Base-by-base conservation (phyloP, 2,888 invertebrate genomes). In the Pollenia griseotomentosa region DNA sequence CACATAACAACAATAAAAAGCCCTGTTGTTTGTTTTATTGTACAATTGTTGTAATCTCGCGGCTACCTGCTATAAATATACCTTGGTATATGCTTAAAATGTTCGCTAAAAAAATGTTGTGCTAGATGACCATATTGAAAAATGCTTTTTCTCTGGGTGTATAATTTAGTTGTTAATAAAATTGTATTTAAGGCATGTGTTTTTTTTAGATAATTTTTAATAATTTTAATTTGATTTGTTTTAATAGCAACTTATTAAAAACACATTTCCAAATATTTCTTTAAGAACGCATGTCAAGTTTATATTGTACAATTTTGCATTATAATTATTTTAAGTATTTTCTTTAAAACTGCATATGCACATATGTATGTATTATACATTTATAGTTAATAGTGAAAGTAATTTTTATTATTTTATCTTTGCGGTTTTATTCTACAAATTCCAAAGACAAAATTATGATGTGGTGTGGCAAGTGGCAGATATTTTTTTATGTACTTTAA, bases 381-480 rank as follows among this genome's bases (percentile, higher is more conserved):
- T 1, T 51, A 5, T 44, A 61, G 16, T 55, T 65, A 10, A 19
- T 11, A 65, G 33, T 44, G 33, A 61, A 84, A 79, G 42, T 79
- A 33, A 46, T 48, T 75, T 42, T 12, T 3, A 42, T 33, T n/a
- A 10, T 81, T 73, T 61, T 73, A 59, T 83, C 40, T 48, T 51
- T 81, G 66, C 44, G 65, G 66, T 84, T 48, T 48, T 61, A 44
- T 40, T 68, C 48, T 48, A 23, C 42, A 57, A 78, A 75, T 55
- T 75, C 12, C 53, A 74, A 48, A 65, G 44, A 48, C 19, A 44
- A 48, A 71, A 77, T 77, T 65, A 83, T 85, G 88, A 87, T 89
- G 88, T 88, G 88, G 87, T 88, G 88, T 89, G 89, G 87, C 87
- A 83, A 89, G 88, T 89, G 89, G 88, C 87, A 83, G 65, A 66